These are phyloP conservation scores for Cephalopachus bancanus DNA, from an alignment of 2,797 vertebrate species.

Conservation along the genomic window DNA sequence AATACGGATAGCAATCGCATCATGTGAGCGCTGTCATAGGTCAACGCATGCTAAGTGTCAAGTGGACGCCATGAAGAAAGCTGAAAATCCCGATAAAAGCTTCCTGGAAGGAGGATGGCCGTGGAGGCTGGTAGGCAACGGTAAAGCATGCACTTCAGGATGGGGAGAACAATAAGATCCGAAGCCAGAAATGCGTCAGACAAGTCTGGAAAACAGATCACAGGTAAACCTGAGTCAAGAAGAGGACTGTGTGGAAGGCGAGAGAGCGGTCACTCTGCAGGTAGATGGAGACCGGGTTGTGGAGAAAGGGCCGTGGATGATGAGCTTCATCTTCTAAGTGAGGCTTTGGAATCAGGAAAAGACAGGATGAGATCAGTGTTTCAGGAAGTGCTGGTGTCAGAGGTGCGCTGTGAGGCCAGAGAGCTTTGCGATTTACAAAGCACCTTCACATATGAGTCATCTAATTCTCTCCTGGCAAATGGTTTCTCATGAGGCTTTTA, in stretches of 20 bases:
- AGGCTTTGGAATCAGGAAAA: constrained; percentile 65
- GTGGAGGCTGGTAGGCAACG: neutral
- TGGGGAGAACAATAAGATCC: neutral
- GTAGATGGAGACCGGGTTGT: neutral
- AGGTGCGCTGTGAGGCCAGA: constrained; percentile 62
- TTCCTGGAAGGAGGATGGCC: constrained; percentile 21
- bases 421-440: constrained; percentile 80
- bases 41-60: neutral
- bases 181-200: neutral
- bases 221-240: neutral
- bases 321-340: constrained; percentile 32
- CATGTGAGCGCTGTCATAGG: neutral
- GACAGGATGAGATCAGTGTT: constrained; percentile 79
- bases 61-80: neutral
- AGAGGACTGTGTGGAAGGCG: neutral
- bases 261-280: neutral
- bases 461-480: constrained; percentile 77
- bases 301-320: neutral
- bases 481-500: constrained; percentile 81
- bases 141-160: neutral
- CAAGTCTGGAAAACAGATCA: neutral
- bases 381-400: constrained; percentile 81
- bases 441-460: constrained; percentile 82
- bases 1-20: neutral
- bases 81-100: neutral